A percentile compares a stretch with the other conserved stretches of the same genome.
Conservation (phyloP, 2,113 vertebrate species). For the Dipodomys merriami region DNA sequence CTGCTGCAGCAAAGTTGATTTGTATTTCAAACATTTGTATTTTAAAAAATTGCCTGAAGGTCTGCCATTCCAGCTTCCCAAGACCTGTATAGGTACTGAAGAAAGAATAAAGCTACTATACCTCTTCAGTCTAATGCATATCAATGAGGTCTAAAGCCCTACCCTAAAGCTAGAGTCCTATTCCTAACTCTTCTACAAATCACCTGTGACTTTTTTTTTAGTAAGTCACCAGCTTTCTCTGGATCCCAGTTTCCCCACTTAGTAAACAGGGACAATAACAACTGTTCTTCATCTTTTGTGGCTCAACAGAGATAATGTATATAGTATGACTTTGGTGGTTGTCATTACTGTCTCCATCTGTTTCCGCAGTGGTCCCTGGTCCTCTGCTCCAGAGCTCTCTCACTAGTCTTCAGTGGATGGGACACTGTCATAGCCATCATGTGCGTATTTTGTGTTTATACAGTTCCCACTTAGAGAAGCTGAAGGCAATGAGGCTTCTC, state of each 20-base stretch:
- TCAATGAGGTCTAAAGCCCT: background rate
- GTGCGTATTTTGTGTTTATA: constrained; percentile 57
- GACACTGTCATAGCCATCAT: constrained; percentile 43
- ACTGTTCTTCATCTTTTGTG: background rate
- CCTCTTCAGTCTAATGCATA: background rate
- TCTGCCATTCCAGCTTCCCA: background rate
- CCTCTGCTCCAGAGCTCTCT: constrained; percentile 4
- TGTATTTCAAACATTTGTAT: background rate
- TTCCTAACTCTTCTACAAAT: background rate
- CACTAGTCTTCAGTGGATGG: constrained; percentile 58
- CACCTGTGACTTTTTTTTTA: background rate
- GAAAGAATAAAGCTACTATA: background rate
- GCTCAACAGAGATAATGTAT: background rate
- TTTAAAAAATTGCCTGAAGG: background rate
- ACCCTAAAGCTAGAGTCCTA: background rate
- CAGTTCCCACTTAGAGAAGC: constrained; percentile 60
- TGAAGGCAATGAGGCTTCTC: constrained; percentile 71
- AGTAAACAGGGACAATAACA: background rate
- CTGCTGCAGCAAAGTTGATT: background rate
- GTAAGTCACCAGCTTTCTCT: background rate
- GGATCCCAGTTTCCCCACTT: background rate
- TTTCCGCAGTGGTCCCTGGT: background rate
- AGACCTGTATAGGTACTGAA: background rate
- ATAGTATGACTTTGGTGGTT: background rate
- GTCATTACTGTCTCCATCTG: background rate